A percentile compares a stretch with the other conserved stretches of the same genome.
Conservation (phyloP, 2,888 invertebrate genomes). For the Cheilosia pagana region DNA sequence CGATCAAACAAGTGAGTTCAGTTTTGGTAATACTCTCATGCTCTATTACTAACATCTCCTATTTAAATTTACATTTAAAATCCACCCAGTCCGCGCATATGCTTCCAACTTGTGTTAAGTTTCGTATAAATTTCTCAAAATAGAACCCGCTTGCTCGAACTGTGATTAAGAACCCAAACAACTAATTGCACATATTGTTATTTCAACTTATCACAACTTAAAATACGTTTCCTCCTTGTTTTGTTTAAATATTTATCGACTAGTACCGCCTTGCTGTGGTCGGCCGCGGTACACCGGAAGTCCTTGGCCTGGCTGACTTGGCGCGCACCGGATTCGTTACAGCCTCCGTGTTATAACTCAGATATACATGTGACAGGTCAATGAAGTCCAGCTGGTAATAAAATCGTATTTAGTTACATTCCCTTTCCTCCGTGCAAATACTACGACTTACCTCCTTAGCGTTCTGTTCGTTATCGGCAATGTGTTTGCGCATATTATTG, state of each 20-base stretch:
- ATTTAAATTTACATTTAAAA: not conserved
- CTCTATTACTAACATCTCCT: not conserved
- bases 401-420: constrained; percentile 12
- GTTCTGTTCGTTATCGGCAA: constrained; percentile 81
- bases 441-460: constrained; percentile 79
- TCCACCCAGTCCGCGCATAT: not conserved
- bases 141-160: not conserved
- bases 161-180: not conserved
- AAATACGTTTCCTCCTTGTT: constrained; percentile 7
- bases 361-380: constrained; percentile 88
- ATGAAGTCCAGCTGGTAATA: constrained; percentile 84
- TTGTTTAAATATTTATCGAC: constrained; percentile 23
- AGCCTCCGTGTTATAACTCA: constrained; percentile 86
- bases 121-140: not conserved
- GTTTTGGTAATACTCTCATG: not conserved
- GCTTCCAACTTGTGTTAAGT: no score
- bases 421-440: not conserved
- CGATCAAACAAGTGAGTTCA: not conserved
- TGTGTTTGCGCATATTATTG: constrained; percentile 96
- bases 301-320: constrained; percentile 84
- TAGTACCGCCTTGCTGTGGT: constrained; percentile 84
- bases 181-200: constrained; percentile 12
- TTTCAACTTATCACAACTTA: constrained; percentile 30
- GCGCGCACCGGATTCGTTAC: constrained; percentile 85
- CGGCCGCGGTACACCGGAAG: constrained; percentile 85